phyloP scores from a whole-genome alignment of 2,797 vertebrate genomes.

The Saxicola maurus region DNA sequence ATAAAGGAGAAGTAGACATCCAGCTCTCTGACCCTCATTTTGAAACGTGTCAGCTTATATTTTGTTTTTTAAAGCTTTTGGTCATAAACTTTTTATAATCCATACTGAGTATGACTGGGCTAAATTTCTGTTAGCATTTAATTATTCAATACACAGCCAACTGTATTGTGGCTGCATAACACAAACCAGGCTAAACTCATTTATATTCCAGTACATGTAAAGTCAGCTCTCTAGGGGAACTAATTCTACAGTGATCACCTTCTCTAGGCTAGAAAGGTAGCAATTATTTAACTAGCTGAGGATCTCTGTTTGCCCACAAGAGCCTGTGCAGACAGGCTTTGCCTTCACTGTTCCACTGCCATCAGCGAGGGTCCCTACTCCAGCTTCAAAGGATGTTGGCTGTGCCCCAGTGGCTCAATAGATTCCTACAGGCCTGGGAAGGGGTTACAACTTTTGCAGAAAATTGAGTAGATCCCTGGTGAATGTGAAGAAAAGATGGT shows the following conservation, averaged over 20 bases:
- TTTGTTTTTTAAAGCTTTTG: not conserved
- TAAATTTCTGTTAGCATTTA: not conserved
- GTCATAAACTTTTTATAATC: not conserved
- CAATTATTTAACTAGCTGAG: not conserved
- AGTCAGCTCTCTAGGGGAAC: not conserved
- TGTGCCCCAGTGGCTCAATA: not conserved
- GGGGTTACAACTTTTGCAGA: not conserved
- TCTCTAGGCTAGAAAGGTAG: not conserved
- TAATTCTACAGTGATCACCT: not conserved
- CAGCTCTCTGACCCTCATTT: not conserved
- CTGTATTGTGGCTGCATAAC: not conserved
- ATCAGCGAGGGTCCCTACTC: not conserved
- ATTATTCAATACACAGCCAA: not conserved
- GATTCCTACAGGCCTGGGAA: not conserved
- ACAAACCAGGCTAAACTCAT: not conserved
- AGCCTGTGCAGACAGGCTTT: not conserved
- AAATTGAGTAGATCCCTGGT: not conserved
- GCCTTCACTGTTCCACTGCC: not conserved
- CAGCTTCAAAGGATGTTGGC: not conserved
- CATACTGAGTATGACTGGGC: not conserved
- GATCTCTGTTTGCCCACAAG: not conserved
- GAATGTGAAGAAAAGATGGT: not conserved
- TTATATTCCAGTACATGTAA: not conserved
- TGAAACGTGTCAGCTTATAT: not conserved
- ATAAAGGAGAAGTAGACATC: not conserved